Percentiles rank a stretch among this genome's conserved stretches.
Conservation (phyloP, 2,797 vertebrate genomes). For the Loriculus beryllinus region DNA sequence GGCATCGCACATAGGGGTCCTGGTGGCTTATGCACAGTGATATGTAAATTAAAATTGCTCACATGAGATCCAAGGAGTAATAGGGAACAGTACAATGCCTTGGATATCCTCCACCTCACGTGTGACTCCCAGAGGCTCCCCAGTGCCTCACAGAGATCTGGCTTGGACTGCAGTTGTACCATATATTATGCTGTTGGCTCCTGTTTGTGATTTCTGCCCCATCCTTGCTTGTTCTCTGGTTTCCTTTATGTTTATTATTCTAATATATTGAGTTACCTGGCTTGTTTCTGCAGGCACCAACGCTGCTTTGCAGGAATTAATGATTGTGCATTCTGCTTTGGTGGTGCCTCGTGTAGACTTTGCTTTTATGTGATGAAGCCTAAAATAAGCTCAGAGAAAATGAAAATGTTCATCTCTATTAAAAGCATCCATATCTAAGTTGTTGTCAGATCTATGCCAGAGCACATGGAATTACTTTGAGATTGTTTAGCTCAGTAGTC, state of each 20-base stretch:
- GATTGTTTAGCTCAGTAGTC: neutral
- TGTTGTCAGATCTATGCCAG: neutral
- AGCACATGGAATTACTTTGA: neutral
- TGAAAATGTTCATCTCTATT: constrained; percentile 46
- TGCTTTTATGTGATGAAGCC: constrained; percentile 33
- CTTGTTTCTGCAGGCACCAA: constrained; percentile 39
- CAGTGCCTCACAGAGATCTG: neutral
- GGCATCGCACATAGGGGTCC: neutral
- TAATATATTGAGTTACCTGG: constrained; percentile 57
- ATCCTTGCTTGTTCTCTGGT: constrained; percentile 24
- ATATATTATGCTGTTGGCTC: neutral
- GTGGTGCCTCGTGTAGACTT: neutral
- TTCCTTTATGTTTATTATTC: constrained; percentile 46
- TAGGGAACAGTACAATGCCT: neutral
- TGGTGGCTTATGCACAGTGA: neutral
- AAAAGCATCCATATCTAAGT: neutral
- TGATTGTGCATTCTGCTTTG: constrained; percentile 17
- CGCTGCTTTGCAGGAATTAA: constrained; percentile 52
- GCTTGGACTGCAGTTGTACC: neutral
- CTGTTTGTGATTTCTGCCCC: neutral
- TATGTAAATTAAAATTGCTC: neutral
- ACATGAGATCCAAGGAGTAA: neutral
- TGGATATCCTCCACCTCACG: neutral
- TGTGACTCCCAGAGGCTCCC: neutral
- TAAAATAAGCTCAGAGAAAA: constrained; percentile 40